Percentiles rank a stretch among this genome's conserved stretches.
phyloP scores from a whole-genome alignment of 2,797 vertebrate species.

The Menidia menidia region DNA sequence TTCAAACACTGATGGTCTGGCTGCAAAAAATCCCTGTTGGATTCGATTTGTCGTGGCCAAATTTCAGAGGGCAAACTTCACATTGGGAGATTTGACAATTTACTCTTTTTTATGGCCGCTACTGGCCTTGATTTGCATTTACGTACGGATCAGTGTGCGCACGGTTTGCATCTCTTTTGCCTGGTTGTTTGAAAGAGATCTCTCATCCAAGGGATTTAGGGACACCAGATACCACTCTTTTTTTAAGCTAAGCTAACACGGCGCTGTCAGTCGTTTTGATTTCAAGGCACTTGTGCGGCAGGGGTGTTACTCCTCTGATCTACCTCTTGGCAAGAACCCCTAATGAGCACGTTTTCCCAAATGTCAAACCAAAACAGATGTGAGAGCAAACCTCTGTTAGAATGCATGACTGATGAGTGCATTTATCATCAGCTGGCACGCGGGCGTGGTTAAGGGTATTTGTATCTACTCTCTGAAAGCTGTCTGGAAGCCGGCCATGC shows the following conservation, averaged over 20 bases:
- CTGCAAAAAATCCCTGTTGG: too few species aligned
- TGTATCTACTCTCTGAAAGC: conserved; percentile 35
- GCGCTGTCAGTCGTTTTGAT: conserved; percentile 5
- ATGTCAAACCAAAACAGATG: conserved; percentile 18
- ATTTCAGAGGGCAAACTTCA: too few species aligned
- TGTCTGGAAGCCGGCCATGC: conserved; percentile 29
- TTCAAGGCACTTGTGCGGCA: not conserved
- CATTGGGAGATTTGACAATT: too few species aligned
- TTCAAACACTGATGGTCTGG: too few species aligned
- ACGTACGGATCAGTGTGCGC: not conserved
- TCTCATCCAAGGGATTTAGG: not conserved
- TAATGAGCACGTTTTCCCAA: conserved; percentile 18
- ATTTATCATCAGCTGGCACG: conserved; percentile 24
- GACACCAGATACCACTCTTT: not conserved
- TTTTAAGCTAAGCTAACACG: conserved; percentile 1
- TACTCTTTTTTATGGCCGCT: not conserved
- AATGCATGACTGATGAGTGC: conserved; percentile 22
- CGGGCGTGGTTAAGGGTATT: conserved; percentile 23
- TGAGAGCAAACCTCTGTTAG: conserved; percentile 17
- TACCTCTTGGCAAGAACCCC: conserved; percentile 3
- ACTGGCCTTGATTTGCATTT: conserved; percentile 2
- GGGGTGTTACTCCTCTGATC: conserved; percentile 6
- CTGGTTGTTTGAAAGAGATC: not conserved
- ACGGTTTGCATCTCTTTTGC: not conserved
- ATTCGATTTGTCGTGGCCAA: too few species aligned